Evolutionary conservation across 2,113 vertebrate genomes (phyloP).

Genomic region (Irena cyanogastra): DNA sequence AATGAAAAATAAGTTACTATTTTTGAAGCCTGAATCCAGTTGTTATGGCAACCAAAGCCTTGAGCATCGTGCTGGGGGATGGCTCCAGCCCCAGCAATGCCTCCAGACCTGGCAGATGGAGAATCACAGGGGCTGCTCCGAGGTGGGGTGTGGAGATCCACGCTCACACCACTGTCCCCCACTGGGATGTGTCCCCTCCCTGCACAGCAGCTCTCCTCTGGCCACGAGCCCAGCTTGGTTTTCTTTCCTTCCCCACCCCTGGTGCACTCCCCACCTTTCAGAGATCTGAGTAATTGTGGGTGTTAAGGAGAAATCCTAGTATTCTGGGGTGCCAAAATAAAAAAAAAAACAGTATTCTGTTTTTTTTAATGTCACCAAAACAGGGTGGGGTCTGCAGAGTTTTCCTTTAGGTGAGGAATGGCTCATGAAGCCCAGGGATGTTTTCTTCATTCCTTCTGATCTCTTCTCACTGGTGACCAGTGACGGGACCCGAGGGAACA

Average conservation of each 20-base stretch:
- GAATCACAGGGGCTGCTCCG: not conserved
- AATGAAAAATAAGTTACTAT: conserved; percentile 76
- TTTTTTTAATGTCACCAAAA: not conserved
- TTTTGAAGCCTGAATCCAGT: conserved; percentile 72
- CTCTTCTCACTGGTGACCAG: not conserved
- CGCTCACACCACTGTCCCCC: not conserved
- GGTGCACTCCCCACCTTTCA: not conserved
- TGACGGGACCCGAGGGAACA: not conserved
- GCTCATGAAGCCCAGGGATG: not conserved
- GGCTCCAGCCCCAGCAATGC: not conserved
- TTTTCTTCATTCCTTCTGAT: not conserved
- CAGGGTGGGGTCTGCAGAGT: rapidly evolving
- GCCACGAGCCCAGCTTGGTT: not conserved
- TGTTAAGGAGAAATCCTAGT: not conserved
- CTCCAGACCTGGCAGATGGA: not conserved
- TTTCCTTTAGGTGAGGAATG: not conserved
- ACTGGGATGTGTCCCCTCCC: rapidly evolving
- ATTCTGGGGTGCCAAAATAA: no score
- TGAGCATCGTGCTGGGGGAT: conserved; percentile 10
- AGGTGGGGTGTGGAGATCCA: not conserved
- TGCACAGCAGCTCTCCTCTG: not conserved
- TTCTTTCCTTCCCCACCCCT: not conserved
- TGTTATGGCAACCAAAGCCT: conserved; percentile 76
- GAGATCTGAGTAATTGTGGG: not conserved
- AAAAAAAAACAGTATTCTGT: no score